These are phyloP conservation scores for Aleiodes leptofemur DNA, from an alignment of 2,888 invertebrate genomes.

Conservation along the genomic window DNA sequence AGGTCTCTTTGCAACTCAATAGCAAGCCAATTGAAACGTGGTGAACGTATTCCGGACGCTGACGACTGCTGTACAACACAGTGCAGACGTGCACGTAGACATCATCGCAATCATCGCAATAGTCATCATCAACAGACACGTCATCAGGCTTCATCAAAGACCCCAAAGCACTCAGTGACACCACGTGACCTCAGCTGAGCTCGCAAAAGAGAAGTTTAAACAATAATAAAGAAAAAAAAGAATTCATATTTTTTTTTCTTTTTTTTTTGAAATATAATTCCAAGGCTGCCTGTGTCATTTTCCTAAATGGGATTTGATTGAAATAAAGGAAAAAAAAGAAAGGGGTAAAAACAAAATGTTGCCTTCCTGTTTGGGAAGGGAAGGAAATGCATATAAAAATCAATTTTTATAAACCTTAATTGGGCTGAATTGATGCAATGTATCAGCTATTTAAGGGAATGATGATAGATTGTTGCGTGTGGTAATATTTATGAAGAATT, in stretches of 20 bases:
- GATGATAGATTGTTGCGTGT: slow-evolving; percentile 30
- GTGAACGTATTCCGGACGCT: slow-evolving; percentile 69
- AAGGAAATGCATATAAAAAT: slow-evolving; percentile 38
- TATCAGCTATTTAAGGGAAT: slow-evolving; percentile 28
- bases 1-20: slow-evolving; percentile 81
- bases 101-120: slow-evolving; percentile 76
- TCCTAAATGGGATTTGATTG: slow-evolving; percentile 14
- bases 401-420: slow-evolving; percentile 33
- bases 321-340: background rate
- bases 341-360: slow-evolving; percentile 5
- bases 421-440: slow-evolving; percentile 26
- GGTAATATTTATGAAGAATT: slow-evolving; percentile 27
- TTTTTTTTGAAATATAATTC: slow-evolving; percentile 14
- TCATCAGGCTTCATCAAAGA: slow-evolving; percentile 43
- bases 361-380: slow-evolving; percentile 16
- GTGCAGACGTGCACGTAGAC: slow-evolving; percentile 77
- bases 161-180: slow-evolving; percentile 63
- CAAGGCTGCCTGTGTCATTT: slow-evolving; percentile 27
- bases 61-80: slow-evolving; percentile 80
- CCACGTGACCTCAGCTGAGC: slow-evolving; percentile 68
- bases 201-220: slow-evolving; percentile 2
- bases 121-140: slow-evolving; percentile 36
- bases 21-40: slow-evolving; percentile 73
- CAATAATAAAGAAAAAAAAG: background rate
- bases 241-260: slow-evolving; percentile 26